Evolutionary conservation across 2,113 vertebrate genomes (phyloP).

Genomic region (Nothocercus nigrocapillus): DNA sequence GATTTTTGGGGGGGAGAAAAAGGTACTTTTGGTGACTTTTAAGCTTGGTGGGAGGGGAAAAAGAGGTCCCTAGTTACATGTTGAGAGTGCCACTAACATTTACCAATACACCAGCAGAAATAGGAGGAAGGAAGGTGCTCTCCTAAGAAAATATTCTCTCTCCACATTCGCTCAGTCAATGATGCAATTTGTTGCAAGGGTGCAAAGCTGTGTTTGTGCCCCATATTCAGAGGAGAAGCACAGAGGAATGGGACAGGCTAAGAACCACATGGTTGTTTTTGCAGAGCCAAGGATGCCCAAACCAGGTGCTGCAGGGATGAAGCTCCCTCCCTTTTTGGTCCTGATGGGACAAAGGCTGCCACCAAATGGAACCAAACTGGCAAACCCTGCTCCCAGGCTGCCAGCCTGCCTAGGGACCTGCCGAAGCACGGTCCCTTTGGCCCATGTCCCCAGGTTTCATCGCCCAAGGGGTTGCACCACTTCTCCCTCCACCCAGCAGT

Average conservation of each 20-base stretch:
- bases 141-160: conserved; percentile 23
- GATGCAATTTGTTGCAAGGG: conserved; percentile 30
- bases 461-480: accelerated
- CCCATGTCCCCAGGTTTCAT: accelerated
- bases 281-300: not conserved
- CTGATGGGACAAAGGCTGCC: too few species aligned
- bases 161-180: not conserved
- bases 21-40: not conserved
- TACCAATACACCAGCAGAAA: not conserved
- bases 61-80: not conserved
- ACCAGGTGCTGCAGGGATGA: not conserved
- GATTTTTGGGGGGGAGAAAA: not conserved
- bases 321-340: too few species aligned
- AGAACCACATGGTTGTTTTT: not conserved
- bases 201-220: not conserved
- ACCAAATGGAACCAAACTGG: not conserved
- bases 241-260: not conserved
- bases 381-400: accelerated
- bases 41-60: not conserved
- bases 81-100: not conserved
- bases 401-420: accelerated
- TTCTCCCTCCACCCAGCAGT: not conserved
- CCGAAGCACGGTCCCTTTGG: not conserved
- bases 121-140: conserved; percentile 23
- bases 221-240: not conserved